Conservation (phyloP, 2,113 vertebrate genomes). For the Pangasianodon gigas region DNA sequence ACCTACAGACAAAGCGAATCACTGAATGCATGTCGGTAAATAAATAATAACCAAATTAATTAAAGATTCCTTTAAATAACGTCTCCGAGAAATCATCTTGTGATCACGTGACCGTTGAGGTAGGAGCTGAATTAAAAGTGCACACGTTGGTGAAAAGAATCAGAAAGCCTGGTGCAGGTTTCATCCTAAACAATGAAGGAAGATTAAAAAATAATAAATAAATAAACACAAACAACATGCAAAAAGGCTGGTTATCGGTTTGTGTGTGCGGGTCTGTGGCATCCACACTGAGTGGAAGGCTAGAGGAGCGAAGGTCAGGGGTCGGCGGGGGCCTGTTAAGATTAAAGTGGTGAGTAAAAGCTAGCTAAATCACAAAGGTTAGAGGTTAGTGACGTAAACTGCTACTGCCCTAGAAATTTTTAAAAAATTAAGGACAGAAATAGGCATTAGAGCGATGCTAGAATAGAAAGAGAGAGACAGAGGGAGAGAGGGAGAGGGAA, state of each 20-base stretch:
- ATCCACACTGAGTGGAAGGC: constrained; percentile 47
- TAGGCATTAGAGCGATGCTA: background rate
- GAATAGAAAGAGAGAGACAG: background rate
- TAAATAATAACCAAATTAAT: background rate
- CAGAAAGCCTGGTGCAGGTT: background rate
- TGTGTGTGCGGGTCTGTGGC: constrained; percentile 20
- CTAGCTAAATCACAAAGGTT: constrained; percentile 40
- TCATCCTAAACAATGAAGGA: background rate
- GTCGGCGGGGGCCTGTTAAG: constrained; percentile 62
- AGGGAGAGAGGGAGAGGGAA: background rate
- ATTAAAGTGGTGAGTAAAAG: constrained; percentile 58
- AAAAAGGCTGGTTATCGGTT: background rate
- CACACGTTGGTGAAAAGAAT: background rate
- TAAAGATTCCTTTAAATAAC: background rate
- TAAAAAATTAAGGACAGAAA: too few species aligned
- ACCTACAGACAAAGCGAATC: background rate
- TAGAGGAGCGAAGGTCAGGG: constrained; percentile 45
- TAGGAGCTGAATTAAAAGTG: background rate
- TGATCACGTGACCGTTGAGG: background rate
- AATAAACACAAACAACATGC: constrained; percentile 9
- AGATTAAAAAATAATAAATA: constrained; percentile 28
- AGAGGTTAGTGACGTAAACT: constrained; percentile 56
- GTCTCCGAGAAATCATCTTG: background rate
- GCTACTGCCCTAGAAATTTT: background rate
- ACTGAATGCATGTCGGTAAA: background rate